Percentiles rank a stretch among this genome's conserved stretches.
phyloP scores from a whole-genome alignment of 2,113 vertebrate genomes.

The Lates calcarifer region DNA sequence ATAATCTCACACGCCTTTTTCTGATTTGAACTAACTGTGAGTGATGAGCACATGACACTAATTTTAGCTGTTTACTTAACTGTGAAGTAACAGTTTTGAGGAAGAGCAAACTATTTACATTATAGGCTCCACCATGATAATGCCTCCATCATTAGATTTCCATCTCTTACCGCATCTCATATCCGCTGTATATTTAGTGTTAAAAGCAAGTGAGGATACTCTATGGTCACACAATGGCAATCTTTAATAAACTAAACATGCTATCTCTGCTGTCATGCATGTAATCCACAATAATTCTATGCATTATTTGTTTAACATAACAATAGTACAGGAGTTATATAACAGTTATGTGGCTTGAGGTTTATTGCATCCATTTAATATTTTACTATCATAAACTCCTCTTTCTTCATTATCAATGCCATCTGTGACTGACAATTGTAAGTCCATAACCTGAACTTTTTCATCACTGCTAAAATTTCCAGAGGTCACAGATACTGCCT shows the following conservation, averaged over 20 bases:
- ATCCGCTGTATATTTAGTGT: background rate
- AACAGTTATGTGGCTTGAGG: background rate
- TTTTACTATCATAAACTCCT: no score
- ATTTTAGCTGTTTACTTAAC: background rate
- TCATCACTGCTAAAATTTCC: background rate
- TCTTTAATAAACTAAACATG: background rate
- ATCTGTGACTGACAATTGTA: background rate
- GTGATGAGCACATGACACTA: background rate
- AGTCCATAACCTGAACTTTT: no score
- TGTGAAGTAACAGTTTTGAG: background rate
- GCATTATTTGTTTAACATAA: background rate
- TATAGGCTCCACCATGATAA: background rate
- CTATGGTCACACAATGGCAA: background rate
- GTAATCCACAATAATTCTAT: background rate
- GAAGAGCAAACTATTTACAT: background rate
- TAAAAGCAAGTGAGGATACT: background rate
- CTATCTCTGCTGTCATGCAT: background rate
- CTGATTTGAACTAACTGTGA: background rate
- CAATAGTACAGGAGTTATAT: background rate
- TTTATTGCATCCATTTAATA: background rate
- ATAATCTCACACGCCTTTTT: background rate
- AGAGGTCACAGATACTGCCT: background rate
- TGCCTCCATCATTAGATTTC: background rate
- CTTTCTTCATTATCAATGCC: background rate
- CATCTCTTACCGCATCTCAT: background rate